These are phyloP conservation scores for Trichacis sp. DNA, from an alignment of 2,888 invertebrate species.

Conservation along the genomic window DNA sequence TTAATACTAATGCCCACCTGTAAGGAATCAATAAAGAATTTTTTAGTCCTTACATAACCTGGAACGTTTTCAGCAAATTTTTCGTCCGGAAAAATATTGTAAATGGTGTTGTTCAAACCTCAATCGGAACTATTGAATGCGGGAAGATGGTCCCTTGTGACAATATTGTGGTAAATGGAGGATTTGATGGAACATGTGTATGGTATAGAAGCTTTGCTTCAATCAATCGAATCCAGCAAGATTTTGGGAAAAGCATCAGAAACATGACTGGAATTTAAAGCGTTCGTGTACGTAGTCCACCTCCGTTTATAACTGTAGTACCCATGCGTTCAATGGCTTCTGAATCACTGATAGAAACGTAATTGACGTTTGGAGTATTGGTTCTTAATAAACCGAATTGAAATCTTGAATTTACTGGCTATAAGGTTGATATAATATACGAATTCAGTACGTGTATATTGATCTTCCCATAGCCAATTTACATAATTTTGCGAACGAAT, in stretches of 20 bases:
- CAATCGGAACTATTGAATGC: neutral
- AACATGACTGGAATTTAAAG: conserved; percentile 38
- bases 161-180: conserved; percentile 13
- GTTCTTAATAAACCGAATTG: conserved; percentile 36
- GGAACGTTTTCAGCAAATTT: no score
- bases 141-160: neutral
- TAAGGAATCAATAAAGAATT: no score
- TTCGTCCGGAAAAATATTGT: no score
- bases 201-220: conserved; percentile 16
- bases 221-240: conserved; percentile 42
- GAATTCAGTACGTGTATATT: neutral
- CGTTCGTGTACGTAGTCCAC: conserved; percentile 5
- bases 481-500: neutral
- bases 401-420: conserved; percentile 32
- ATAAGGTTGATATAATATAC: conserved; percentile 8
- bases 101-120: neutral
- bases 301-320: conserved; percentile 20
- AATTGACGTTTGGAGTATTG: conserved; percentile 32
- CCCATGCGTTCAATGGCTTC: conserved; percentile 35
- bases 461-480: neutral
- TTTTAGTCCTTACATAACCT: no score
- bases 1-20: no score
- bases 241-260: conserved; percentile 33
- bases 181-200: conserved; percentile 4
- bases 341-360: conserved; percentile 36